These are phyloP conservation scores for Pedicia rivosa DNA, from an alignment of 2,888 invertebrate genomes.

Conservation along the genomic window DNA sequence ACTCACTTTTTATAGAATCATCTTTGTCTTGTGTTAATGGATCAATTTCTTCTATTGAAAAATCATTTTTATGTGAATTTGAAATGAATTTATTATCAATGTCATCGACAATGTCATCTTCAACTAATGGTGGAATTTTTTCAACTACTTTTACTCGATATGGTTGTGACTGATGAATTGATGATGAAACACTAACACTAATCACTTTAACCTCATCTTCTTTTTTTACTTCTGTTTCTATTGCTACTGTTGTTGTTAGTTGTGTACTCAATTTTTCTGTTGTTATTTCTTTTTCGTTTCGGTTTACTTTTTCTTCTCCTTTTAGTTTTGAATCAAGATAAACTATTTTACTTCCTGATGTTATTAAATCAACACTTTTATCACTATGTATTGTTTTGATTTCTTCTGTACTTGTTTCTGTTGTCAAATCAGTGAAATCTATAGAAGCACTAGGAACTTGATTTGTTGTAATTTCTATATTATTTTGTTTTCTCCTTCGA, in stretches of 20 bases:
- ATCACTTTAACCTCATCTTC: slow-evolving; percentile 32
- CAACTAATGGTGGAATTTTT: slow-evolving; percentile 9
- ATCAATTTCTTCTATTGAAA: slow-evolving; percentile 39
- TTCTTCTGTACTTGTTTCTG: background rate
- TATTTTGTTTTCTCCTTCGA: no score
- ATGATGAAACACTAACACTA: slow-evolving; percentile 35
- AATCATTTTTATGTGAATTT: slow-evolving; percentile 39
- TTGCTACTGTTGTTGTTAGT: background rate
- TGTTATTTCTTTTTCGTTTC: slow-evolving; percentile 3
- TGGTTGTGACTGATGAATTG: slow-evolving; percentile 22
- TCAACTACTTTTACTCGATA: slow-evolving; percentile 7
- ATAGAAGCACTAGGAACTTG: background rate
- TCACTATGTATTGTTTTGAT: background rate
- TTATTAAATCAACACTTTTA: background rate
- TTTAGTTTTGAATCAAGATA: background rate
- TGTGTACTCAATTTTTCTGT: no score
- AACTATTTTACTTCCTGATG: background rate
- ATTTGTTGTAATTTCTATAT: slow-evolving; percentile 13
- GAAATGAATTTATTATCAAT: slow-evolving; percentile 22
- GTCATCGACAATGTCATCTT: slow-evolving; percentile 10
- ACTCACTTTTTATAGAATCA: slow-evolving; percentile 14
- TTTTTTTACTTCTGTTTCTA: slow-evolving; percentile 6
- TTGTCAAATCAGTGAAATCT: background rate
- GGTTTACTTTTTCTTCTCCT: slow-evolving; percentile 8
- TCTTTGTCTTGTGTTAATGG: slow-evolving; percentile 30